These are phyloP conservation scores for Haliclystus octoradiatus DNA, from an alignment of 30 jellyfish, hydroid and myxozoan species.

Conservation along the genomic window DNA sequence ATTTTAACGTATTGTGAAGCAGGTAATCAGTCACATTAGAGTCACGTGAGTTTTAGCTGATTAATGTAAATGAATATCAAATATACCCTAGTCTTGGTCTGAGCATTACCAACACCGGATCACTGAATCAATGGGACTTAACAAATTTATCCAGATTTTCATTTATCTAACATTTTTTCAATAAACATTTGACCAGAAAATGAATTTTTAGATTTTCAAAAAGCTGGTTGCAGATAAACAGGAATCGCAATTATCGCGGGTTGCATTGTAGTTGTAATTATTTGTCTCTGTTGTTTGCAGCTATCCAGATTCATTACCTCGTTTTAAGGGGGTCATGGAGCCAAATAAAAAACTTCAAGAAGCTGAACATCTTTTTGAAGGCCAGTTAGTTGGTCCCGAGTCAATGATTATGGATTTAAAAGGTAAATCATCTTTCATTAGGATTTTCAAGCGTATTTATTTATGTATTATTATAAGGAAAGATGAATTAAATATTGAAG, in stretches of 20 bases:
- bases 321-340: conserved; percentile 67
- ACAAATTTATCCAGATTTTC: no score
- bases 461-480: no score
- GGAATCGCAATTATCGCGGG: no score
- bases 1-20: no score
- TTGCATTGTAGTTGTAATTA: no score
- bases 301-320: conserved; percentile 38
- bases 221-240: background rate
- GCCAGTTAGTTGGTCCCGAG: conserved; percentile 81
- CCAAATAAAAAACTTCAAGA: conserved; percentile 68
- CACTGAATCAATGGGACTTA: no score
- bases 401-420: conserved; percentile 60
- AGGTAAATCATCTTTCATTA: no score
- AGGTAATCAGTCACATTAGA: no score
- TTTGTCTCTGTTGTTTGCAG: conserved; percentile 4
- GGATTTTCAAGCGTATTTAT: no score
- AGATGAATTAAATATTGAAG: no score
- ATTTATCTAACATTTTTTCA: background rate
- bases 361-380: conserved; percentile 49
- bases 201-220: background rate
- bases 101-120: background rate
- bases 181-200: background rate
- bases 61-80: background rate
- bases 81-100: background rate
- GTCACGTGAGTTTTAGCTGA: no score